Conservation (phyloP, 2,113 vertebrate species). For the Brachypodius melanocephalos region DNA sequence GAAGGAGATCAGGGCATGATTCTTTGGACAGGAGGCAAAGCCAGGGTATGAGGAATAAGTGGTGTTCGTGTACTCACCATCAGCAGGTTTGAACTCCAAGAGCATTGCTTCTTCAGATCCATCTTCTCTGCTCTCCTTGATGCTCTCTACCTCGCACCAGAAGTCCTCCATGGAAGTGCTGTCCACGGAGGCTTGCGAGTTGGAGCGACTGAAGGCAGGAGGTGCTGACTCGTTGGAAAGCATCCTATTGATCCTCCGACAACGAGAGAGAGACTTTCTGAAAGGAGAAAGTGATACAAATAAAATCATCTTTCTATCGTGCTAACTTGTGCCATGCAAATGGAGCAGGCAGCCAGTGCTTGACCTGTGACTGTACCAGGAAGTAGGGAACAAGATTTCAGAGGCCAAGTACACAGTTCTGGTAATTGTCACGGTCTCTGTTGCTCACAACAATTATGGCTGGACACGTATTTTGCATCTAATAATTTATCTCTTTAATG, state of each 20-base stretch:
- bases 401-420: neutral
- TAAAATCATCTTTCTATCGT: neutral
- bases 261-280: conserved; percentile 77
- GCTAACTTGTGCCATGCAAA: neutral
- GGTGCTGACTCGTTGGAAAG: conserved; percentile 74
- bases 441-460: neutral
- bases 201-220: conserved; percentile 73
- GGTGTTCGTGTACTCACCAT: conserved; percentile 68
- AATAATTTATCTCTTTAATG: neutral
- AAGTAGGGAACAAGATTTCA: neutral
- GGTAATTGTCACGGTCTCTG: neutral
- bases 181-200: conserved; percentile 77
- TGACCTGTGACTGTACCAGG: neutral
- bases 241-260: conserved; percentile 81
- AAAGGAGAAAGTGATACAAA: neutral
- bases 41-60: neutral
- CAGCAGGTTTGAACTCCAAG: conserved; percentile 75
- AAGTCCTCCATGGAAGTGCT: conserved; percentile 87
- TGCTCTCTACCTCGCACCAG: conserved; percentile 84
- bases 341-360: neutral
- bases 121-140: conserved; percentile 75
- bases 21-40: neutral
- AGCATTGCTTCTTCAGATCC: conserved; percentile 66
- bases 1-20: neutral
- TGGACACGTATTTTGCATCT: neutral